phyloP scores from a whole-genome alignment of 1,140 invertebrate species.

The Apis florea region DNA sequence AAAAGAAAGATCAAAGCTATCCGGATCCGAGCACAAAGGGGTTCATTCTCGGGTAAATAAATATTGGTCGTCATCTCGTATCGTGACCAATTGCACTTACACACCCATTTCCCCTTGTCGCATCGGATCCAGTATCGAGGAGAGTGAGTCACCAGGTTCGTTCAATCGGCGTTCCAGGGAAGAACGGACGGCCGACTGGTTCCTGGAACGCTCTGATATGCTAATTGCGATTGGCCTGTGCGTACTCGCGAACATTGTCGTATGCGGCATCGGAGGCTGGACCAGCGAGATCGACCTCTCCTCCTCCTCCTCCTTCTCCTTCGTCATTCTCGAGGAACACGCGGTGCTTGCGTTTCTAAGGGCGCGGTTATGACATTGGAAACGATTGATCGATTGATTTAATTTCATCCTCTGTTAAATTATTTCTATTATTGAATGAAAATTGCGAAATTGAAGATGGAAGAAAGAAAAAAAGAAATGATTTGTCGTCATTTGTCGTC shows the following conservation, averaged over 20 bases:
- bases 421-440: too few relatives aligned
- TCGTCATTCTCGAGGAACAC: constrained; percentile 28
- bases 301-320: constrained; percentile 17
- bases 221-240: constrained; percentile 70
- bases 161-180: constrained; percentile 17
- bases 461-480: too few relatives aligned
- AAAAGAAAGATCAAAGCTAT: too few relatives aligned
- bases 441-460: too few relatives aligned
- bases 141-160: constrained; percentile 43
- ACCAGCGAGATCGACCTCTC: constrained; percentile 7
- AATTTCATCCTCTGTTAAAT: too few relatives aligned
- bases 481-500: too few relatives aligned
- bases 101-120: not conserved
- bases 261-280: constrained; percentile 44
- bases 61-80: not conserved
- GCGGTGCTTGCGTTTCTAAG: constrained; percentile 37
- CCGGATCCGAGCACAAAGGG: too few relatives aligned
- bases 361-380: constrained; percentile 36
- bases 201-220: constrained; percentile 75
- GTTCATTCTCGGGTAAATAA: too few relatives aligned
- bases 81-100: not conserved
- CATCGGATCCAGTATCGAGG: not conserved
- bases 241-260: constrained; percentile 48
- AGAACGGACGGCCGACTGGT: constrained; percentile 56
- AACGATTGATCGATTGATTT: too few relatives aligned